Percentiles rank a stretch among this genome's conserved stretches.
Conservation (phyloP, 2,113 vertebrate species). For the Psilopogon haemacephalus region DNA sequence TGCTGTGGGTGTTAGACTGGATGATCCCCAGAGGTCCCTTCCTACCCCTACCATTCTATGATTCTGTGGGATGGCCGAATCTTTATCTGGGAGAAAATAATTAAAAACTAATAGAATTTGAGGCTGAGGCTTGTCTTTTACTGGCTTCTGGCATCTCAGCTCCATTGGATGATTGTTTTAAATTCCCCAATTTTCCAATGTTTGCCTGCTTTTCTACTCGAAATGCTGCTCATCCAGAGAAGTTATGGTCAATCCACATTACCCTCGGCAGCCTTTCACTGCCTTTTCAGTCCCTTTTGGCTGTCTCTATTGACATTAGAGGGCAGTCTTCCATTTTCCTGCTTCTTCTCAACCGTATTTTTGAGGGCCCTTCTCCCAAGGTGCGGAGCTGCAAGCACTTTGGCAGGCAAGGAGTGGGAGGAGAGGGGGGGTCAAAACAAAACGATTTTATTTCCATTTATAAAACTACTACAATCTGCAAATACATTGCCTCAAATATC, state of each 20-base stretch:
- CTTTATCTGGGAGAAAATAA: background rate
- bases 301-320: background rate
- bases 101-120: background rate
- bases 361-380: background rate
- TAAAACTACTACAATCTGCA: background rate
- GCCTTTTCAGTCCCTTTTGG: background rate
- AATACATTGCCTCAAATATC: background rate
- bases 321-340: constrained; percentile 28
- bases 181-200: background rate
- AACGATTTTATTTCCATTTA: background rate
- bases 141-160: background rate
- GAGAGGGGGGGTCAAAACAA: background rate
- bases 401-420: background rate
- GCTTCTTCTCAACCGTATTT: background rate
- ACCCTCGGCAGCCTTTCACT: background rate
- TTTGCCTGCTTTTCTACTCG: background rate
- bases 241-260: background rate
- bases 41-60: too few relatives aligned
- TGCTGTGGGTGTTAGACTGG: too few relatives aligned
- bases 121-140: background rate
- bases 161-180: background rate
- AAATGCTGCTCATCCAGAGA: background rate
- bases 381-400: background rate
- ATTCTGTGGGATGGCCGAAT: too few relatives aligned
- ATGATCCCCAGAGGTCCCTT: too few relatives aligned